Evolutionary conservation across 2,888 invertebrate genomes (phyloP), one percentile per base, ranked within the genome.

Genomic region (Spodoptera picta): DNA sequence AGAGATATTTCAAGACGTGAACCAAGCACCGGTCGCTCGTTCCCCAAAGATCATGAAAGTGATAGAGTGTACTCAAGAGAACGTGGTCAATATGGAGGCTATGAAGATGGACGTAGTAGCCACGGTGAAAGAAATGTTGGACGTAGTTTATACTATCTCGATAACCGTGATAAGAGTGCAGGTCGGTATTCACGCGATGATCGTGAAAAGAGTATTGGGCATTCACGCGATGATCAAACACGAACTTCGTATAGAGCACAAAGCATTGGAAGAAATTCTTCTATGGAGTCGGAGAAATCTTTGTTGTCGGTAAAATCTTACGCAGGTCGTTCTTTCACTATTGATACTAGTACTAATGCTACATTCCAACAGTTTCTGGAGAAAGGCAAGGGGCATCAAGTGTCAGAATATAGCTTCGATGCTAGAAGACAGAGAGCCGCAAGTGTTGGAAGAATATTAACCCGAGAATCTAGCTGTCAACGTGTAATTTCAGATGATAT

Each of bases 291-390:
- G 23, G 73, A 77, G 60, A 79, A 82, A 36, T 87, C 87, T 24
- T 82, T 69, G 36, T 62, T 89, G 51, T 87, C 87, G 4, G 83
- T 90, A 3, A 82, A 89, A 75, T 76, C 84, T 6, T 78, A 87
- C 51, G 71, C 80, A 5, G 89, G 90, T 1, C 83, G 83, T 23
- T 83, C 89, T n/a, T 91, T 93, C 69, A 85, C 80, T 19, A 94
- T 93, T 72, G 90, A 94, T 65, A 93, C 92, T 3, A 93, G 92
- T 76, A 84, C 92, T 11, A 90, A 87, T 55, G 81, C 85, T 53
- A 91, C 92, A 41, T 93, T 93, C 69, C 92, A 92, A 83, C 82
- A 84, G 58, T 82, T 82, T 41, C 54, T 88, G 24, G 75, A 80
- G 47, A 77, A 64, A 65, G 74, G 75, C 3, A 83, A 85, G 64